Evolutionary conservation across 1,140 invertebrate genomes (phyloP), one percentile per base, ranked within the genome.

Genomic region (Ceratitis capitata): DNA sequence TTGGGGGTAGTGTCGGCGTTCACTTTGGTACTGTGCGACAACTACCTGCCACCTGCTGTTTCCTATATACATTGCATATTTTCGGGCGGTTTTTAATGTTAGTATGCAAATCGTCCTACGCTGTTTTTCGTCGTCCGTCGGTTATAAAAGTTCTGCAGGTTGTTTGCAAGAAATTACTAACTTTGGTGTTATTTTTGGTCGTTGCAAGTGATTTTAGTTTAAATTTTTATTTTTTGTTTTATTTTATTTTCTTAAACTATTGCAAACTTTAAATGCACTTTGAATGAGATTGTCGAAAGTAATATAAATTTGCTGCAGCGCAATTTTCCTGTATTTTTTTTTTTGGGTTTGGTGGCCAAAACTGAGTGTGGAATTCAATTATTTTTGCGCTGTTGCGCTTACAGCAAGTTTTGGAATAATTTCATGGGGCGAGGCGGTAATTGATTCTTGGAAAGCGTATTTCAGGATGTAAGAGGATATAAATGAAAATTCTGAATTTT

Each of bases 251-350:
- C 51, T 56, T 56, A 69, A 29, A 69, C 12, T 69, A 35, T 69
- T 39, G 61, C 61, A 47, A 78, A 78, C 69, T 78, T 78, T 78
- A 78, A 78, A 78, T 78, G 69, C 69, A 78, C 69, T 78, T 78
- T 78, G 69, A 78, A 45, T 78, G 69, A 45, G 69, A 78, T 78
- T 78, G 69, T 78, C 69, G 69, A 78, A 78, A 78, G 69, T 78
- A 78, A 78, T 78, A 39, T 78, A 26, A 78, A 78, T 45, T 42
- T 78, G 69, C 45, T 47, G 69, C 69, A 78, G 39, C n/a, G n/a
- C n/a, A n/a, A n/a, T n/a, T n/a, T n/a, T n/a, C n/a, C n/a, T n/a
- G n/a, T n/a, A 78, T 78, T 78, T n/a, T 47, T 47, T 5, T 47
- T 47, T 47, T 47, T n/a, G n/a, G n/a, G n/a, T 78, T 78, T 78